Base-by-base conservation (phyloP, 2,797 vertebrate genomes). In the Coracias cyanogaster region DNA sequence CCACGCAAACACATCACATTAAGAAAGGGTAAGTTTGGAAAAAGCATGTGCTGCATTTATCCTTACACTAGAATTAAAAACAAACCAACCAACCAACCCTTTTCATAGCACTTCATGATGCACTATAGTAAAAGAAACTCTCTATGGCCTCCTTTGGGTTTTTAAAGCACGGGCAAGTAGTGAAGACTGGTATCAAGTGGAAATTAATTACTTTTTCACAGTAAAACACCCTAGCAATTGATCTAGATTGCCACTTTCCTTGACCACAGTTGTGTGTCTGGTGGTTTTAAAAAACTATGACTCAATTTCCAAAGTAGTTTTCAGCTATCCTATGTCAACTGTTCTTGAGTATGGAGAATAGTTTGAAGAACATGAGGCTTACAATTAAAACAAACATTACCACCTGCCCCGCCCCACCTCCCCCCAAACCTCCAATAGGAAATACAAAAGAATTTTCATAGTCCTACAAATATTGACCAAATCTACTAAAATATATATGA, bases 101-200 rank as follows among this genome's bases (percentile, higher is more conserved):
- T 89, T 72, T 69, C 25, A 26, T 37, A 96, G 90, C 28, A 79
- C 29, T 54, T 82, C 71, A 70, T 62, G n/a, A 81, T 61, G 41
- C 7, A 5, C 28, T 55, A 76, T 1, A 94, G 65, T 86, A 48
- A 90, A 97, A 91, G 60, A 80, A 91, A 85, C 10, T 74, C 85
- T 18, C 79, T 12, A 64, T 10, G 37, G 43, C 33, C 85, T 79
- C 54, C 73, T 88, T 35, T 67, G 19, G 15, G 26, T 22, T 91
- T 82, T 61, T 74, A 52, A 96, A 93, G 37, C 48, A 74, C 15
- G 71, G 60, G 33, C 20, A 69, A 90, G 25, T 45, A 85, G 29
- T 29, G 29, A 95, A 96, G 85, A 94, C 43, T 80, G 55, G 55
- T 86, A 89, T 58, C 77, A 93, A 94, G 73, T 82, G 48, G 41